These are phyloP conservation scores for Netelia melanura DNA, from an alignment of 2,888 invertebrate species.

Conservation along the genomic window DNA sequence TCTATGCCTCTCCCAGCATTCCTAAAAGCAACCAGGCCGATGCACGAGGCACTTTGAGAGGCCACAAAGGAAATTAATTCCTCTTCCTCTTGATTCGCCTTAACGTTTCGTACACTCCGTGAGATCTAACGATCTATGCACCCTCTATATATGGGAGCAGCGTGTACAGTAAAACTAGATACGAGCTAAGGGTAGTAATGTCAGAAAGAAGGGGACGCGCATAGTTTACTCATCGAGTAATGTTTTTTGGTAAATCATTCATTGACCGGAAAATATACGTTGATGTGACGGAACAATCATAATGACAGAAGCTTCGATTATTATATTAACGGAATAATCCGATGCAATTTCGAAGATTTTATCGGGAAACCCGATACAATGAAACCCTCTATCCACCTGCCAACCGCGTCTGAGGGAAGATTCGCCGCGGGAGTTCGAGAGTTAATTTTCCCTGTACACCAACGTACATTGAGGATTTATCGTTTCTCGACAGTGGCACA, in stretches of 20 bases:
- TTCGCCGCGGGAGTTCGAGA: conserved; percentile 6
- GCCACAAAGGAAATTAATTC: conserved; percentile 79
- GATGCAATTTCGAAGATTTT: background rate
- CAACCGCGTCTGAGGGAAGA: background rate
- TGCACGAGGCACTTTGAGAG: conserved; percentile 73
- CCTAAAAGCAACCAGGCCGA: conserved; percentile 73
- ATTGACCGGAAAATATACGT: background rate
- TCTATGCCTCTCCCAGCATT: conserved; percentile 68
- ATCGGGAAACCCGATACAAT: background rate
- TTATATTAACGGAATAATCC: background rate
- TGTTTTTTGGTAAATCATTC: background rate
- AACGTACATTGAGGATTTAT: conserved; percentile 33
- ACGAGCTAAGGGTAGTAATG: background rate
- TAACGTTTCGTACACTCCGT: conserved; percentile 19
- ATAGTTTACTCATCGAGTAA: background rate
- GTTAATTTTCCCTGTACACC: conserved; percentile 48
- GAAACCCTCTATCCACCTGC: conserved; percentile 7
- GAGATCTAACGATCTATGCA: conserved; percentile 22
- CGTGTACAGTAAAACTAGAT: background rate
- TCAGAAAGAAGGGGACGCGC: background rate
- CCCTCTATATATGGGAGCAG: background rate
- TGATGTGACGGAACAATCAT: background rate
- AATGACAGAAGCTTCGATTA: background rate
- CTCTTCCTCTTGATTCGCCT: conserved; percentile 52
- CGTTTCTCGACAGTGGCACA: conserved; percentile 23